phyloP scores from a whole-genome alignment of 2,888 invertebrate genomes.

The Plagodis pulveraria region DNA sequence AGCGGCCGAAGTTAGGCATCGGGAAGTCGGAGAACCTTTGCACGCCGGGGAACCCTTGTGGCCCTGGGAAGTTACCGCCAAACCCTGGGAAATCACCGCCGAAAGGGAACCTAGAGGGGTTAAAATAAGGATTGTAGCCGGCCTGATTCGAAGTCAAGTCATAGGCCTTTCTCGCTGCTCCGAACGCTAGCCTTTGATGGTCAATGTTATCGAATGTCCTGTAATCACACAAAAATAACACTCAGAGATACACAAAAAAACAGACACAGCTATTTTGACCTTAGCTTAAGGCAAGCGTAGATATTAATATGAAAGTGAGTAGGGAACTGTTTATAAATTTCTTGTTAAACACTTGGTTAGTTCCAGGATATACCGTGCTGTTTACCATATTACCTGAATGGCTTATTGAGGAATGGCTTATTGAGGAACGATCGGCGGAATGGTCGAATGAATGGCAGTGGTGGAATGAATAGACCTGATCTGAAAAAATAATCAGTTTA shows the following conservation, averaged over 20 bases:
- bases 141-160: conserved; percentile 68
- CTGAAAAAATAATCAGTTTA: conserved; percentile 32
- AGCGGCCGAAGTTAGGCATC: conserved; percentile 41
- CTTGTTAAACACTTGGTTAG: conserved; percentile 16
- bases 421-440: conserved; percentile 21
- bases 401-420: conserved; percentile 9
- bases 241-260: conserved; percentile 11
- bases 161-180: conserved; percentile 73
- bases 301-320: conserved; percentile 20
- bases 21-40: conserved; percentile 39
- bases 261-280: neutral
- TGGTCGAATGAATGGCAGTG: conserved; percentile 26
- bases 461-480: conserved; percentile 21
- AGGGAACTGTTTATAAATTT: conserved; percentile 2
- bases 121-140: conserved; percentile 59
- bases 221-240: conserved; percentile 50
- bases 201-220: conserved; percentile 68
- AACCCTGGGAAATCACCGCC: conserved; percentile 22
- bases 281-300: conserved; percentile 20
- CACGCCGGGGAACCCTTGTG: conserved; percentile 29
- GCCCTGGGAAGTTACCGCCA: conserved; percentile 37
- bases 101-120: conserved; percentile 56
- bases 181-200: conserved; percentile 64
- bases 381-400: conserved; percentile 19
- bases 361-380: conserved; percentile 1